A percentile compares a stretch with the other conserved stretches of the same genome.
These are phyloP conservation scores for Orthonyx spaldingii DNA, from an alignment of 2,113 vertebrate species.

Conservation along the genomic window DNA sequence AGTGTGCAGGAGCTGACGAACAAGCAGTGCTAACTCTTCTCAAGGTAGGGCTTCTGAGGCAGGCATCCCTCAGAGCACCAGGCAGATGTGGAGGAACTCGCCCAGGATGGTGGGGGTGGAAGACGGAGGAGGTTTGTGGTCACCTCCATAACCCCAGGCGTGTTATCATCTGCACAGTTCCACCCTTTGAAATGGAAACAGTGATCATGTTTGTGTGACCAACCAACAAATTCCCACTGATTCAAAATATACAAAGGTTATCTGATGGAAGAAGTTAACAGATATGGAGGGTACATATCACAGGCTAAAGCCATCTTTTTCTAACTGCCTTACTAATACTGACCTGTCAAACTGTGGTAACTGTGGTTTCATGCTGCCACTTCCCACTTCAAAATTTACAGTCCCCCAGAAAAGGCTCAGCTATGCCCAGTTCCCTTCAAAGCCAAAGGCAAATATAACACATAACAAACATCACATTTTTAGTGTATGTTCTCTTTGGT, in stretches of 20 bases:
- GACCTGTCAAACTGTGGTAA: not conserved
- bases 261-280: not conserved
- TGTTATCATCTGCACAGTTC: not conserved
- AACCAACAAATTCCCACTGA: not conserved
- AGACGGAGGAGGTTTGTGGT: not conserved
- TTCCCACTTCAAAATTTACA: not conserved
- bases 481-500: not conserved
- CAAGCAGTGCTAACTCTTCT: not conserved
- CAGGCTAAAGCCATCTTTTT: not conserved
- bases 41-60: not conserved
- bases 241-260: not conserved
- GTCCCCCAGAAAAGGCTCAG: not conserved
- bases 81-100: fast-evolving
- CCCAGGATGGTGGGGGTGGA: not conserved
- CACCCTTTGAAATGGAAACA: constrained; percentile 3
- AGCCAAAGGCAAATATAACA: not conserved
- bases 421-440: not conserved
- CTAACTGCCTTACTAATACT: not conserved
- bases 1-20: not conserved
- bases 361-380: not conserved
- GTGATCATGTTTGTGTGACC: not conserved
- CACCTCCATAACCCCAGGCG: not conserved
- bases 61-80: not conserved
- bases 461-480: not conserved
- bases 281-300: not conserved